Evolutionary conservation across 2,113 vertebrate species (phyloP).

Genomic region (Microcebus jonahi): DNA sequence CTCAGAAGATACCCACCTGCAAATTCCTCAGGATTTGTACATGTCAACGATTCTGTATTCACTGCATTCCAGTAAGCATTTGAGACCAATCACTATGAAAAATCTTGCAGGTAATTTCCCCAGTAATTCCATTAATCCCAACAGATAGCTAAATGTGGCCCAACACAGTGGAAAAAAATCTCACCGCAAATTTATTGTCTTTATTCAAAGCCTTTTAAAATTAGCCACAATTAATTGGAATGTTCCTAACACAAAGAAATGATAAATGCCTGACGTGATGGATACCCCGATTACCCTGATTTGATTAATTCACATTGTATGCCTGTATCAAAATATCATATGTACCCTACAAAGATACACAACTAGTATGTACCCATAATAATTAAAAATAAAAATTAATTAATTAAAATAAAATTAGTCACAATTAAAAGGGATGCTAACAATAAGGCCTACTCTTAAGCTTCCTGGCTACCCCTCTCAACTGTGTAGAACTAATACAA

Average conservation of each 20-base stretch:
- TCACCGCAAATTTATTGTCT: constrained; percentile 13
- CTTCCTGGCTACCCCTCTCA: not conserved
- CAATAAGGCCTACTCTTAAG: not conserved
- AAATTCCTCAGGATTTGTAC: not conserved
- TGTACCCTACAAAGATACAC: too few relatives aligned
- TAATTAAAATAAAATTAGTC: constrained; percentile 5
- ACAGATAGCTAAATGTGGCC: not conserved
- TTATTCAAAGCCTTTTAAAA: constrained; percentile 4
- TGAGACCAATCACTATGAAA: constrained; percentile 12
- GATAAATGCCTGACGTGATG: too few relatives aligned
- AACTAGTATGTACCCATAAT: too few relatives aligned
- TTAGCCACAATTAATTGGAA: not conserved
- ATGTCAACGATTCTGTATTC: not conserved
- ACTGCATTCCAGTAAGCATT: not conserved
- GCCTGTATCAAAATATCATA: too few relatives aligned
- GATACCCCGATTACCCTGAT: too few relatives aligned
- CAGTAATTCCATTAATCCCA: not conserved
- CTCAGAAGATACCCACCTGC: not conserved
- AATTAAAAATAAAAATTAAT: too few relatives aligned
- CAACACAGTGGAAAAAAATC: constrained; percentile 21
- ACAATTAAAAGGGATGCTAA: constrained; percentile 1
- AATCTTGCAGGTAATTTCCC: constrained; percentile 33
- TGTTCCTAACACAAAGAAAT: too few relatives aligned
- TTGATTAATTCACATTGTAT: too few relatives aligned
- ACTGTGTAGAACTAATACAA: not conserved